A percentile compares a stretch with the other conserved stretches of the same genome.
phyloP scores from a whole-genome alignment of 2,797 vertebrate genomes.

The Muraenolepis orangiensis region DNA sequence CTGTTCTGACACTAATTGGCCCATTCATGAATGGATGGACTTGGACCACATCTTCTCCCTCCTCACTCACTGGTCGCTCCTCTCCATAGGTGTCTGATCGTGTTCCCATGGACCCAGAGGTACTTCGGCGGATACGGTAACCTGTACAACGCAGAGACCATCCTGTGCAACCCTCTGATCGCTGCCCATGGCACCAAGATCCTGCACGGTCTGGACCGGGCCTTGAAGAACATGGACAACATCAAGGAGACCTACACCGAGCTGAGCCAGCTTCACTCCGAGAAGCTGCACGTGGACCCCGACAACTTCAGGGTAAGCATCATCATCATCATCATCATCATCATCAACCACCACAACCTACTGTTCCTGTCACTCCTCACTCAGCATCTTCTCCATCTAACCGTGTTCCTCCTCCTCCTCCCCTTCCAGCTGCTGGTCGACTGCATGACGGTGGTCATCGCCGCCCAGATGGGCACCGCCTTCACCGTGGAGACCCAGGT shows the following conservation, averaged over 20 bases:
- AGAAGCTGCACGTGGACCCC: constrained; percentile 85
- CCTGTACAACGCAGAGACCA: constrained; percentile 71
- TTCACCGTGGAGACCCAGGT: constrained; percentile 72
- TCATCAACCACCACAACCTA: too few species aligned
- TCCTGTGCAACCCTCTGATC: constrained; percentile 74
- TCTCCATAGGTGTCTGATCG: constrained; percentile 75
- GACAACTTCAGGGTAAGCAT: constrained; percentile 81
- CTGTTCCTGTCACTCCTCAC: too few species aligned
- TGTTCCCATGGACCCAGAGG: constrained; percentile 89
- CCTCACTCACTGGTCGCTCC: background rate
- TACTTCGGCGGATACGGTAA: constrained; percentile 81
- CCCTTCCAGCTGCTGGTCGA: constrained; percentile 74
- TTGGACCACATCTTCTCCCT: too few species aligned
- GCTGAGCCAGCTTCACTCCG: constrained; percentile 81
- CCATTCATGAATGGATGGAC: background rate
- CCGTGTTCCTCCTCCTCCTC: background rate
- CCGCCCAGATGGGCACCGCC: constrained; percentile 58
- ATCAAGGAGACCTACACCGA: constrained; percentile 72
- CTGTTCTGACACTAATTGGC: background rate
- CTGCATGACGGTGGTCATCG: constrained; percentile 75
- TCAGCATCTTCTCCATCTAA: background rate
- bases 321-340: too few species aligned
- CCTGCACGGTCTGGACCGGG: constrained; percentile 77
- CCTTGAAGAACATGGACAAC: constrained; percentile 81
- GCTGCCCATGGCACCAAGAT: constrained; percentile 77